A percentile compares a stretch with the other conserved stretches of the same genome.
These are phyloP conservation scores for Eupithecia dodoneata DNA, from an alignment of 2,888 invertebrate genomes.

Conservation along the genomic window DNA sequence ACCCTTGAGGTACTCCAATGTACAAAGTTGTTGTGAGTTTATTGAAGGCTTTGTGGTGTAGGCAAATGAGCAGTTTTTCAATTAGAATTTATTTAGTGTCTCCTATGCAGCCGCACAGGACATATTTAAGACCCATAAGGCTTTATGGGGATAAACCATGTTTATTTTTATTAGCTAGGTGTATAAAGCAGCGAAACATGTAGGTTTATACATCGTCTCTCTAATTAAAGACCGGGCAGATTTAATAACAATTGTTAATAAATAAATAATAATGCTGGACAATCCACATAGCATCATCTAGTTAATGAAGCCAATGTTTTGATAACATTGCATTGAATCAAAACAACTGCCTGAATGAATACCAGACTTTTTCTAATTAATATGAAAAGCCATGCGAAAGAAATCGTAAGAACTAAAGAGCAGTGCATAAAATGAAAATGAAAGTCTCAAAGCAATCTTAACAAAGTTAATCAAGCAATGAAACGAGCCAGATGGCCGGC, in stretches of 20 bases:
- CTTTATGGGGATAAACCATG: neutral
- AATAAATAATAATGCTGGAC: too few relatives aligned
- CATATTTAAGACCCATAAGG: too few relatives aligned
- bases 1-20: slow-evolving; percentile 29
- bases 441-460: slow-evolving; percentile 50
- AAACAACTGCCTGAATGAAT: neutral
- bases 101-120: neutral
- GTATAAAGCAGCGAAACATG: too few relatives aligned
- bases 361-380: neutral
- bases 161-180: neutral
- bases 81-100: neutral
- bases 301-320: too few relatives aligned
- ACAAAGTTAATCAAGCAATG: slow-evolving; percentile 66
- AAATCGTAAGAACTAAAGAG: slow-evolving; percentile 43
- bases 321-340: too few relatives aligned
- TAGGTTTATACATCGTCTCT: too few relatives aligned
- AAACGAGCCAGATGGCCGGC: slow-evolving; percentile 67
- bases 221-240: too few relatives aligned
- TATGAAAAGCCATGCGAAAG: neutral
- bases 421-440: slow-evolving; percentile 45
- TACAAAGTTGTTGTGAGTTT: neutral
- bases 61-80: neutral
- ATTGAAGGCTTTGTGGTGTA: slow-evolving; percentile 6
- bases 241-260: too few relatives aligned
- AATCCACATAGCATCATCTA: too few relatives aligned